phyloP scores from a whole-genome alignment of 2,888 invertebrate genomes.

The Drosophila planitibia region DNA sequence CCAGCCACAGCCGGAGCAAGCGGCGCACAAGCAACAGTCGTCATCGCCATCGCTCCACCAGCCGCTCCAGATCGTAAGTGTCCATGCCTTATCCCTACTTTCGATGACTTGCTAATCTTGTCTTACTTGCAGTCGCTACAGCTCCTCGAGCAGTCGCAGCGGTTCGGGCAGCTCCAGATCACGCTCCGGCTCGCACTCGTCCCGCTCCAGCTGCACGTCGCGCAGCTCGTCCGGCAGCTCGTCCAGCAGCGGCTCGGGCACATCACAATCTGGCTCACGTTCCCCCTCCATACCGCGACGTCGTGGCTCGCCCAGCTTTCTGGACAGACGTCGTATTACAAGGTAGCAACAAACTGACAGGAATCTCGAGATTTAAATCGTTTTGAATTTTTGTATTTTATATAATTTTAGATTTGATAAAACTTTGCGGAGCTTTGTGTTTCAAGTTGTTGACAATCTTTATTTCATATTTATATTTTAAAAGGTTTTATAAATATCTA shows the following conservation, averaged over 20 bases:
- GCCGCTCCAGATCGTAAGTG: constrained; percentile 86
- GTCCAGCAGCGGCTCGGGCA: constrained; percentile 79
- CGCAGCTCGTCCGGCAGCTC: constrained; percentile 83
- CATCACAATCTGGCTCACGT: constrained; percentile 87
- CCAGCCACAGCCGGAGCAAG: constrained; percentile 68
- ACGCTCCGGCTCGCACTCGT: constrained; percentile 83
- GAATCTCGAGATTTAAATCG: background rate
- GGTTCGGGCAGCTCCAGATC: constrained; percentile 82
- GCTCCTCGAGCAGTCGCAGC: constrained; percentile 83
- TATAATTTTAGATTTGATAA: constrained; percentile 3
- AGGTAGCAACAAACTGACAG: constrained; percentile 88
- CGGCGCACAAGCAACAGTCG: constrained; percentile 82
- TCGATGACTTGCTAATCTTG: background rate
- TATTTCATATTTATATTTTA: background rate
- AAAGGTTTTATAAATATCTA: background rate
- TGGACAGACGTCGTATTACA: constrained; percentile 96
- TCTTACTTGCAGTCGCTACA: constrained; percentile 69
- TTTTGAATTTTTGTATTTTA: background rate
- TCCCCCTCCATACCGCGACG: constrained; percentile 97
- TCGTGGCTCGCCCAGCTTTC: constrained; percentile 96
- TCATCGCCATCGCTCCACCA: constrained; percentile 78
- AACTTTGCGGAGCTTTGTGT: constrained; percentile 23
- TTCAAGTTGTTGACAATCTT: background rate
- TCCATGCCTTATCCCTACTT: background rate
- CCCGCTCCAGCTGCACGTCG: constrained; percentile 83